A percentile compares a stretch with the other conserved stretches of the same genome.
These are phyloP conservation scores for Pterostichus madidus DNA, from an alignment of 2,888 invertebrate species.

Conservation along the genomic window DNA sequence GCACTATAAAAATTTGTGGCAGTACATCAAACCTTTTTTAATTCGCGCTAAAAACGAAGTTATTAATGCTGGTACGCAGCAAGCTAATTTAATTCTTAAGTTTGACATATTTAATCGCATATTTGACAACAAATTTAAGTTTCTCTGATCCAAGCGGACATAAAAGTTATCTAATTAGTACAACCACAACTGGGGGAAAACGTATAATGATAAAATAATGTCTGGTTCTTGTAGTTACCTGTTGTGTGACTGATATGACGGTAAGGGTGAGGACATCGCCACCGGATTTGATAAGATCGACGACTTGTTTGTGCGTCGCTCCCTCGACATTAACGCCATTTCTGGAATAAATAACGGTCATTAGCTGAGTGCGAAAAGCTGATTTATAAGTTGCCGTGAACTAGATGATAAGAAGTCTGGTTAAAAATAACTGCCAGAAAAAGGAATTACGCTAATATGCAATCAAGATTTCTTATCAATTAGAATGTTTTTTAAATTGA, in stretches of 20 bases:
- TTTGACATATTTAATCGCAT: no score
- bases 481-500: no score
- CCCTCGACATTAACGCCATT: conserved; percentile 99
- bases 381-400: conserved; percentile 17
- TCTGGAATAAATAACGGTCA: conserved; percentile 81
- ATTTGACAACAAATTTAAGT: no score
- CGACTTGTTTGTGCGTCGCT: conserved; percentile 99
- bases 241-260: conserved; percentile 96
- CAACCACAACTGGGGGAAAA: no score
- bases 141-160: no score
- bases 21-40: no score
- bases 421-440: conserved; percentile 3
- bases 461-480: background rate
- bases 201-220: no score
- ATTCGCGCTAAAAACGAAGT: no score
- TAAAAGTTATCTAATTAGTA: no score
- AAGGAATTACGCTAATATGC: background rate
- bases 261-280: conserved; percentile 97
- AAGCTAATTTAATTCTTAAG: no score
- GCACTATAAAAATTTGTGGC: no score
- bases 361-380: conserved; percentile 33
- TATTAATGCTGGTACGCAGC: no score
- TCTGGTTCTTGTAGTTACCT: conserved; percentile 79
- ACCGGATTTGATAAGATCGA: conserved; percentile 99
- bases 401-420: conserved; percentile 3